phyloP scores from a whole-genome alignment of 2,113 vertebrate genomes.

The Gopherus evgoodei region DNA sequence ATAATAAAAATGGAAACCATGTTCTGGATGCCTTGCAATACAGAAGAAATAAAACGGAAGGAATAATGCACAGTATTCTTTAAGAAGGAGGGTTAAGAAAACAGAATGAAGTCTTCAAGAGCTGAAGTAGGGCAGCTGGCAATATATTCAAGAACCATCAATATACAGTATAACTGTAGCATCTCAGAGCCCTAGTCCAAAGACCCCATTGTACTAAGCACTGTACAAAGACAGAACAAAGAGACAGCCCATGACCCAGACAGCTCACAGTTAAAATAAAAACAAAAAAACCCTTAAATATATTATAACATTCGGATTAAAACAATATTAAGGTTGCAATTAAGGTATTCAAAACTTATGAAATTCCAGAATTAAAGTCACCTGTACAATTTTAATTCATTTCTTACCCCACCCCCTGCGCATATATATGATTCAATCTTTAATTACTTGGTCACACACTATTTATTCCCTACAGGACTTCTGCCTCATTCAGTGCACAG shows the following conservation, averaged over 20 bases:
- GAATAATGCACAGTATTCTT: background rate
- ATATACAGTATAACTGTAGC: background rate
- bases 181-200: background rate
- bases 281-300: background rate
- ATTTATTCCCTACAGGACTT: background rate
- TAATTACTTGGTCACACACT: accelerated
- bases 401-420: background rate
- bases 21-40: background rate
- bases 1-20: background rate
- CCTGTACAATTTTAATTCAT: background rate
- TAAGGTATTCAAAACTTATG: background rate
- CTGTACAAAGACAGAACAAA: background rate
- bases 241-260: background rate
- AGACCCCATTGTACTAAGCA: background rate
- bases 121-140: background rate
- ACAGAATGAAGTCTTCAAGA: background rate
- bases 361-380: background rate
- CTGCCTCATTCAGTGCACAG: background rate
- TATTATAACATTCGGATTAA: background rate
- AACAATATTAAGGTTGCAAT: background rate
- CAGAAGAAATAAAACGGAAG: background rate
- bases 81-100: background rate
- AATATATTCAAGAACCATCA: background rate
- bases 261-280: background rate
- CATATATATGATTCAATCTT: background rate